phyloP scores from a whole-genome alignment of 2,888 invertebrate genomes.

The Ischnus inquisitorius region DNA sequence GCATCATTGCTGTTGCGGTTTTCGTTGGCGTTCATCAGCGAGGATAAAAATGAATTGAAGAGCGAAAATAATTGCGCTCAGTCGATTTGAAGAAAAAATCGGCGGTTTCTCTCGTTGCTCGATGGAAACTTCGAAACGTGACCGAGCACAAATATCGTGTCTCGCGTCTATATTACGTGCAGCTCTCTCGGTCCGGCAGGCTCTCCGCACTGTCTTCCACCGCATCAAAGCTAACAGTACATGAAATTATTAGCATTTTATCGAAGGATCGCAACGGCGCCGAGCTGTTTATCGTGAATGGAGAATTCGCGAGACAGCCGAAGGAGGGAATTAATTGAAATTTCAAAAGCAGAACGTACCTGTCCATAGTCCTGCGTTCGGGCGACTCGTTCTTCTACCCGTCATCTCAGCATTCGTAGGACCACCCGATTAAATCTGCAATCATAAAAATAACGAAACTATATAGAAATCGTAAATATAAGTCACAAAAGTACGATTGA shows the following conservation, averaged over 20 bases:
- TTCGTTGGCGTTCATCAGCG: background rate
- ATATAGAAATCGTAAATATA: background rate
- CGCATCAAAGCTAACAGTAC: conserved; percentile 76
- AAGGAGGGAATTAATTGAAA: background rate
- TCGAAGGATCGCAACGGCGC: conserved; percentile 30
- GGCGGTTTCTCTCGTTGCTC: background rate
- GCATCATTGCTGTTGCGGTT: background rate
- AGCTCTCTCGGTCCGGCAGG: conserved; percentile 9
- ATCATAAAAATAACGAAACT: conserved; percentile 27
- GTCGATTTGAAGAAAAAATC: conserved; percentile 6
- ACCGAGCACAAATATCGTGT: conserved; percentile 1
- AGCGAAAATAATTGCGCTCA: conserved; percentile 3
- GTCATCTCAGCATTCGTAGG: conserved; percentile 76
- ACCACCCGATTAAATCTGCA: conserved; percentile 64
- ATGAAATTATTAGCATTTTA: conserved; percentile 60
- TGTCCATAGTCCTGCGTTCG: conserved; percentile 72
- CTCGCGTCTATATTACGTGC: background rate
- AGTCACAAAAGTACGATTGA: background rate
- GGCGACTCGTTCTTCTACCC: conserved; percentile 70
- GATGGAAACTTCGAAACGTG: conserved; percentile 24
- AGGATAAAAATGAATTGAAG: background rate
- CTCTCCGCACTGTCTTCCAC: conserved; percentile 50
- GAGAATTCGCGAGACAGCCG: background rate
- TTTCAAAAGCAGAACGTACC: conserved; percentile 70
- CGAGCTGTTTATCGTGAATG: conserved; percentile 16